Conservation (phyloP, 2,888 invertebrate genomes). For the Apamea sordens region DNA sequence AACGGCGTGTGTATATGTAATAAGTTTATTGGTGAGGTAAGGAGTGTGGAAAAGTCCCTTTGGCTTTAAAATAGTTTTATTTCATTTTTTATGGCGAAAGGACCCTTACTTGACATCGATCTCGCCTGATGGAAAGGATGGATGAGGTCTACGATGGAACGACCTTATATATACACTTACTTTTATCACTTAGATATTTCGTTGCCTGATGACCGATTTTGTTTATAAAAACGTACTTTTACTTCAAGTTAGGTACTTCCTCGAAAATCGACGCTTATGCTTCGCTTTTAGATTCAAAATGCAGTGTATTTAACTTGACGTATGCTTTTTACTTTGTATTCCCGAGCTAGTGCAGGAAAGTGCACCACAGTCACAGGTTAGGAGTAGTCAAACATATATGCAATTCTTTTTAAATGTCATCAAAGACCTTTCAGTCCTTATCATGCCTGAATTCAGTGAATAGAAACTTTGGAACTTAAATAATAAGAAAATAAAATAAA, state of each 20-base stretch:
- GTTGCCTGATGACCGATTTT: neutral
- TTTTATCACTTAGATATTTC: neutral
- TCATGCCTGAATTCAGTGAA: too few relatives aligned
- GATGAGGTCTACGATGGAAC: neutral
- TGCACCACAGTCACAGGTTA: too few relatives aligned
- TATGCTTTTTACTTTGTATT: too few relatives aligned
- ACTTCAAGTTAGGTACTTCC: neutral
- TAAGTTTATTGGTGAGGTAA: neutral
- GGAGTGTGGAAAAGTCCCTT: neutral
- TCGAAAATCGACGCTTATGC: neutral
- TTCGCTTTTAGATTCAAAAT: neutral
- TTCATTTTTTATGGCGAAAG: neutral
- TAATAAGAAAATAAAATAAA: too few relatives aligned
- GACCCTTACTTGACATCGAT: neutral
- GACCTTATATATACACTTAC: neutral
- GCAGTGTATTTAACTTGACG: too few relatives aligned
- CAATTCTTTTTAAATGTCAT: neutral
- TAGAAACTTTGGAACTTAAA: too few relatives aligned
- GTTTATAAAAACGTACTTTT: too few relatives aligned
- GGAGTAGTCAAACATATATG: too few relatives aligned
- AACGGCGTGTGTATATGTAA: neutral
- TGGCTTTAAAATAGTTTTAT: constrained; percentile 5
- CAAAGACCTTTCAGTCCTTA: neutral
- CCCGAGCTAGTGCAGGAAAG: too few relatives aligned
- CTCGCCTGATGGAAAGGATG: neutral